A percentile compares a stretch with the other conserved stretches of the same genome.
These are phyloP conservation scores for Bucorvus abyssinicus DNA, from an alignment of 2,797 vertebrate species.

Conservation along the genomic window DNA sequence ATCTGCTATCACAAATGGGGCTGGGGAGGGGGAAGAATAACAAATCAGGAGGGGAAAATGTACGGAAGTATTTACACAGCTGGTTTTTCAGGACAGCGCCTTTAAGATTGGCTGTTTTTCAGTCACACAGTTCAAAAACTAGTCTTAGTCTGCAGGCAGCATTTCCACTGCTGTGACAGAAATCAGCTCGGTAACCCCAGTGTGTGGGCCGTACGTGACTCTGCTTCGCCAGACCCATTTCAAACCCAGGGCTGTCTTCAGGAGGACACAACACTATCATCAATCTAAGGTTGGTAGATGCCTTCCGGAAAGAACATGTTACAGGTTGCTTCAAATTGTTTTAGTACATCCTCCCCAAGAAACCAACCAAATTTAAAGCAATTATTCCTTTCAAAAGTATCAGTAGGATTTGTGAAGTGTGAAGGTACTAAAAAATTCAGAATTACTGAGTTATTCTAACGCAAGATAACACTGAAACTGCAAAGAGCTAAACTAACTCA, in stretches of 20 bases:
- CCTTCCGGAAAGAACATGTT: not conserved
- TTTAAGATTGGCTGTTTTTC: not conserved
- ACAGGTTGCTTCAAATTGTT: not conserved
- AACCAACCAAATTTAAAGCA: fast-evolving
- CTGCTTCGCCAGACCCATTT: not conserved
- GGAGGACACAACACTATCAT: fast-evolving
- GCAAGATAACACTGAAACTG: not conserved
- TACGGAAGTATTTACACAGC: conserved; percentile 45
- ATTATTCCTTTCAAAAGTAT: not conserved
- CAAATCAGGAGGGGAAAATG: conserved; percentile 31
- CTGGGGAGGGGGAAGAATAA: conserved; percentile 13
- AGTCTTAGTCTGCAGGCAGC: not conserved
- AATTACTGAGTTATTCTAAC: not conserved
- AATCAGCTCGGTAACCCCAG: not conserved
- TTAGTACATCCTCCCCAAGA: not conserved
- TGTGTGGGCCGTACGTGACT: fast-evolving
- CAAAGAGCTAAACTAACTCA: not conserved
- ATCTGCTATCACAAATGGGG: not conserved
- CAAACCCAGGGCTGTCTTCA: not conserved
- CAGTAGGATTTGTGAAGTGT: not conserved
- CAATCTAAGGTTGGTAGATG: not conserved
- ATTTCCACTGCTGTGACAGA: not conserved
- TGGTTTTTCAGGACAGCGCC: conserved; percentile 9
- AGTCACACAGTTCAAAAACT: not conserved
- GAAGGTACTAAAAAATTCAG: not conserved